These are phyloP conservation scores for Bostrychus sinensis DNA, from an alignment of 2,113 vertebrate genomes.

Conservation along the genomic window DNA sequence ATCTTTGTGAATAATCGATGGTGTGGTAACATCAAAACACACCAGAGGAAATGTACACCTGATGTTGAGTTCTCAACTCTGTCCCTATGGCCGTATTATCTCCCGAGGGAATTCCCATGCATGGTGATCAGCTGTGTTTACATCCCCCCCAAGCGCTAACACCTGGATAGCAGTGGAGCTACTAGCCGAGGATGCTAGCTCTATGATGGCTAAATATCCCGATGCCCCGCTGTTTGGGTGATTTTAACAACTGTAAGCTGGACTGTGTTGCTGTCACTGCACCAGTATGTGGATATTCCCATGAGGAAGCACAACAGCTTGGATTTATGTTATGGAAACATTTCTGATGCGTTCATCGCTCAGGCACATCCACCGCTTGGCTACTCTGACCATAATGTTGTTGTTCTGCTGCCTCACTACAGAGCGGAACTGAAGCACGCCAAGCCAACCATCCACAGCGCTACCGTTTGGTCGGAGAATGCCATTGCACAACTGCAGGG, in stretches of 20 bases:
- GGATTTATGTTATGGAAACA: background rate
- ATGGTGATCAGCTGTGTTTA: slow-evolving; percentile 3
- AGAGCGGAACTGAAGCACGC: too few relatives aligned
- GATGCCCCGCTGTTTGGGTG: too few relatives aligned
- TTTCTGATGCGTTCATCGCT: background rate
- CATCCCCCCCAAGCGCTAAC: slow-evolving; percentile 1
- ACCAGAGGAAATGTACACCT: too few relatives aligned
- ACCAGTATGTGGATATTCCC: background rate
- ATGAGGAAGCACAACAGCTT: background rate
- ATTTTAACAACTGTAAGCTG: background rate
- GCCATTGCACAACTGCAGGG: background rate
- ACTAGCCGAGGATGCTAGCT: background rate
- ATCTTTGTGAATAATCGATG: background rate
- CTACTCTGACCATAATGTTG: too few relatives aligned
- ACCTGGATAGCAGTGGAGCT: background rate
- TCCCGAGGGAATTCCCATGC: background rate
- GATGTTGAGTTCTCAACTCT: background rate
- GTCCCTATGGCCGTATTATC: too few relatives aligned
- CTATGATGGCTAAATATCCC: too few relatives aligned
- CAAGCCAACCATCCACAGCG: too few relatives aligned
- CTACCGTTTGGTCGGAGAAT: background rate
- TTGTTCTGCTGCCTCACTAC: too few relatives aligned
- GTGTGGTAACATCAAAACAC: background rate
- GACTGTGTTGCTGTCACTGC: background rate
- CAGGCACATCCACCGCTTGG: too few relatives aligned